Evolutionary conservation across 2,797 vertebrate species (phyloP).

Genomic region (Aotus griseimembra): DNA sequence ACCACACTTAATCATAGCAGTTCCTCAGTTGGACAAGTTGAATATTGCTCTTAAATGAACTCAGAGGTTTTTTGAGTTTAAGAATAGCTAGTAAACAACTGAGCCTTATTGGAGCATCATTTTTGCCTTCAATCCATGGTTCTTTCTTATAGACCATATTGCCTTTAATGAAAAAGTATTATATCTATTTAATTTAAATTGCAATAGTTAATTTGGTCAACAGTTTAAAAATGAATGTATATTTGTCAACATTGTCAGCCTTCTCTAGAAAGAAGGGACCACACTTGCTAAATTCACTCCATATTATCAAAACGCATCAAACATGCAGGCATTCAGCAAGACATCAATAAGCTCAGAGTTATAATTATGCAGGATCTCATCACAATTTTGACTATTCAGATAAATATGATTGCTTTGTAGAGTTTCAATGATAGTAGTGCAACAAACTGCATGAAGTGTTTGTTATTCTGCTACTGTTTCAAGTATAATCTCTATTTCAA

Average conservation of each 20-base stretch:
- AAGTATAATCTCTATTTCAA: background rate
- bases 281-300: background rate
- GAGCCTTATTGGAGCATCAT: background rate
- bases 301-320: background rate
- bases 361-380: background rate
- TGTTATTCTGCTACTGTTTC: background rate
- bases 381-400: background rate
- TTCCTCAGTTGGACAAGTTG: background rate
- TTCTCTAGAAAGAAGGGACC: background rate
- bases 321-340: background rate
- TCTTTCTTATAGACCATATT: background rate
- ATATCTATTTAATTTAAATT: background rate
- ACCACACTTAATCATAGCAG: background rate
- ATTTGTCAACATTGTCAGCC: background rate
- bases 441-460: background rate
- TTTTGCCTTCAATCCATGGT: background rate
- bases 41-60: background rate
- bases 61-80: background rate
- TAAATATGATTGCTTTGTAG: background rate
- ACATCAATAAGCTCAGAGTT: background rate
- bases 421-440: background rate
- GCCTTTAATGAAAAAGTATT: background rate
- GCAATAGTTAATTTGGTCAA: background rate
- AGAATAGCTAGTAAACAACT: background rate
- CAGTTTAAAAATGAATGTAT: background rate